Percentiles rank a stretch among this genome's conserved stretches.
Evolutionary conservation across 2,888 invertebrate species (phyloP).

Genomic region (Diloba caeruleocephala): DNA sequence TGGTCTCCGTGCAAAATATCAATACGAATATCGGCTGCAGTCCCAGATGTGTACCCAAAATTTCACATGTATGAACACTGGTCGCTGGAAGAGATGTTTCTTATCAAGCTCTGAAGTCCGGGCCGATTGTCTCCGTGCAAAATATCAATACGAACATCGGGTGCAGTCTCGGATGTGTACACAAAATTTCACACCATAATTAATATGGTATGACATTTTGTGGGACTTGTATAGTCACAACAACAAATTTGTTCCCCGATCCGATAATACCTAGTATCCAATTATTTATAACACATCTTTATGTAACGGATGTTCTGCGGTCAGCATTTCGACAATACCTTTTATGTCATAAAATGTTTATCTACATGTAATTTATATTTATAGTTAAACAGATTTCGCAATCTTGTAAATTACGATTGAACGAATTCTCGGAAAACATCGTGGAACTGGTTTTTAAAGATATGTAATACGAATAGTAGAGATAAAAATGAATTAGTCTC

Average conservation of each 20-base stretch:
- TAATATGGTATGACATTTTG: too few relatives aligned
- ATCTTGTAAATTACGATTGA: constrained; percentile 13
- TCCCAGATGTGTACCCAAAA: too few relatives aligned
- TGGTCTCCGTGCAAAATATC: too few relatives aligned
- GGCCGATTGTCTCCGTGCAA: too few relatives aligned
- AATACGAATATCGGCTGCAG: too few relatives aligned
- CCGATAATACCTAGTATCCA: constrained; percentile 22
- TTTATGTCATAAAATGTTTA: constrained; percentile 16
- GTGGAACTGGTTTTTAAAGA: constrained; percentile 23
- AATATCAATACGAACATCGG: too few relatives aligned
- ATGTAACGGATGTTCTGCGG: constrained; percentile 45
- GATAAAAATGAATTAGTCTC: constrained; percentile 33
- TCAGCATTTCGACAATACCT: constrained; percentile 36
- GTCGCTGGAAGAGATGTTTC: too few relatives aligned
- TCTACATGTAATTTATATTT: constrained; percentile 4
- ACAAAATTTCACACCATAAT: constrained; percentile 10
- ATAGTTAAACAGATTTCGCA: constrained; percentile 25
- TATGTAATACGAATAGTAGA: constrained; percentile 1
- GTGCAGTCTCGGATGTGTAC: constrained; percentile 32
- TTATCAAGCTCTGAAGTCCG: too few relatives aligned
- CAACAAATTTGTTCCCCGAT: constrained; percentile 45
- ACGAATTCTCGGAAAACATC: constrained; percentile 32
- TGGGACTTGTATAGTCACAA: constrained; percentile 6
- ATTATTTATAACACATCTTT: constrained; percentile 27
- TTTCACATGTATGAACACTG: too few relatives aligned